A percentile compares a stretch with the other conserved stretches of the same genome.
phyloP scores from a whole-genome alignment of 2,797 vertebrate species.

The Chelon auratus region DNA sequence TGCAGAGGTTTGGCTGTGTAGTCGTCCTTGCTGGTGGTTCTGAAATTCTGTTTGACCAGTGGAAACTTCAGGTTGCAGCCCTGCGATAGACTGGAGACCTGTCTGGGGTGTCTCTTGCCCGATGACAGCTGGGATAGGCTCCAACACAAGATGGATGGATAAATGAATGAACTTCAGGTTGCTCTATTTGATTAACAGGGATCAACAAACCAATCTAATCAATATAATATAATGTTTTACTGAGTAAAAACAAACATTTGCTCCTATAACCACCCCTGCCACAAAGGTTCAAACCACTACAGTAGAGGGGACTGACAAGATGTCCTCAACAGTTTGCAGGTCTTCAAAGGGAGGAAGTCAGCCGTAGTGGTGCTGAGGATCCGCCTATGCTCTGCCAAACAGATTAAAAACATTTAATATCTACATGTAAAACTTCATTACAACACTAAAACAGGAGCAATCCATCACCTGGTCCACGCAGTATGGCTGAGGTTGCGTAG shows the following conservation, averaged over 20 bases:
- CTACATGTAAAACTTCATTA: neutral
- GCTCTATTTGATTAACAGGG: conserved; percentile 38
- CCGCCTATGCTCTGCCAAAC: conserved; percentile 42
- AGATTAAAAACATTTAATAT: conserved; percentile 18
- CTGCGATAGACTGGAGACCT: no score
- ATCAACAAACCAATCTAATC: conserved; percentile 7
- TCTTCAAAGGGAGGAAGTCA: conserved; percentile 46
- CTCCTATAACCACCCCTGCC: neutral
- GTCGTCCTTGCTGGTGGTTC: conserved; percentile 34
- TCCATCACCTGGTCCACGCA: conserved; percentile 59
- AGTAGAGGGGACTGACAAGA: neutral
- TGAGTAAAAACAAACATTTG: conserved; percentile 9
- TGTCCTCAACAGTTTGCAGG: conserved; percentile 1
- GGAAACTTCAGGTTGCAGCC: conserved; percentile 21
- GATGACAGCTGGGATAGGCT: no score
- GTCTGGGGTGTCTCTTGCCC: no score
- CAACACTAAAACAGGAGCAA: neutral
- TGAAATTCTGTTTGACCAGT: conserved; percentile 10
- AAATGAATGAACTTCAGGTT: neutral
- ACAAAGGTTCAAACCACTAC: no score
- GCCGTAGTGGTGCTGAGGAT: conserved; percentile 39
- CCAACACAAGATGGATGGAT: no score
- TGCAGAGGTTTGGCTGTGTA: conserved; percentile 36
- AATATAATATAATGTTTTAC: conserved; percentile 10
- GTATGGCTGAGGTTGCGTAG: conserved; percentile 59